phyloP scores from a whole-genome alignment of 2,797 vertebrate species.

The Bothrops alternatus region DNA sequence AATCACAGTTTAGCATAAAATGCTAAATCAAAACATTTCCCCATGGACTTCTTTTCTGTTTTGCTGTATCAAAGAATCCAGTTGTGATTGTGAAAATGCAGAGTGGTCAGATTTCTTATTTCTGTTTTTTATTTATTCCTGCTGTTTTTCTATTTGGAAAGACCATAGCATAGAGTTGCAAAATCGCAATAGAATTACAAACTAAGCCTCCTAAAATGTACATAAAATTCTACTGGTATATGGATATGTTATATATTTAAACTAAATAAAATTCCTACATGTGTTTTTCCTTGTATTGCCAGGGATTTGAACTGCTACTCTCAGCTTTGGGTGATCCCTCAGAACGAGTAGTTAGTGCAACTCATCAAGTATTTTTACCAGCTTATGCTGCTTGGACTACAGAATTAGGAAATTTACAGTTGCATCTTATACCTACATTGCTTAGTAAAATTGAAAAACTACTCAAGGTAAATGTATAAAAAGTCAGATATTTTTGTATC shows the following conservation, averaged over 20 bases:
- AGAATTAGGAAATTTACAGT: conserved; percentile 89
- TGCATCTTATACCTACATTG: conserved; percentile 90
- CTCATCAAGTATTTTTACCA: conserved; percentile 97
- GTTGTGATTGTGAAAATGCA: background rate
- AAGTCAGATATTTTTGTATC: background rate
- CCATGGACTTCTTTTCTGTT: background rate
- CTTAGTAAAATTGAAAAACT: conserved; percentile 93
- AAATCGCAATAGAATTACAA: background rate
- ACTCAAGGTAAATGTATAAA: conserved; percentile 78
- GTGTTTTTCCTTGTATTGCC: conserved; percentile 25
- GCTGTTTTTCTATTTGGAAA: background rate
- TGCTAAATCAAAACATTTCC: background rate
- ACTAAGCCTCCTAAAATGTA: background rate
- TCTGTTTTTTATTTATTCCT: background rate
- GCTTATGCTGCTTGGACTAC: conserved; percentile 97
- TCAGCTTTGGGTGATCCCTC: conserved; percentile 94
- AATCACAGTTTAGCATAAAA: background rate
- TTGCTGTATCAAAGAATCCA: background rate
- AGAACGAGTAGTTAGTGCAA: conserved; percentile 91
- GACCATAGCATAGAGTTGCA: background rate
- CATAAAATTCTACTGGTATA: background rate
- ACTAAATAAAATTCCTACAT: background rate
- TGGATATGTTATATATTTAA: conserved; percentile 8
- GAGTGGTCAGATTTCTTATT: background rate
- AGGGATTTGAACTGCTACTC: conserved; percentile 97